Conservation (phyloP, 2,113 vertebrate species). For the Stegastes partitus region DNA sequence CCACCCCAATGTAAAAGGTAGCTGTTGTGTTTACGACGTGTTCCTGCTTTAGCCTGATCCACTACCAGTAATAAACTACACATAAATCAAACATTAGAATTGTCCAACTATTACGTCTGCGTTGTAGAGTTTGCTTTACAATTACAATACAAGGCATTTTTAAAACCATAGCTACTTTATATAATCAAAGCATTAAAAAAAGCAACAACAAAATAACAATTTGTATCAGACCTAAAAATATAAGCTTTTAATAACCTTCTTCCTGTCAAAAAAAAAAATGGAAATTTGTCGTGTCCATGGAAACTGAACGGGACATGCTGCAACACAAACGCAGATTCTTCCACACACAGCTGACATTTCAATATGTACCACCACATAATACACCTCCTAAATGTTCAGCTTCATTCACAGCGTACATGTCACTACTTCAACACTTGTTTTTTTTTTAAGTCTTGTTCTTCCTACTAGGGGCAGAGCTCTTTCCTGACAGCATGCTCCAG, state of each 20-base stretch:
- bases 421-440: not conserved
- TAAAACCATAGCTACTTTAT: too few species aligned
- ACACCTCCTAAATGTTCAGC: not conserved
- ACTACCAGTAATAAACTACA: too few species aligned
- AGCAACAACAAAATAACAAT: too few species aligned
- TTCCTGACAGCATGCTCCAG: slow-evolving; percentile 38
- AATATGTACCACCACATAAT: not conserved
- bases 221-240: not conserved
- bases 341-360: not conserved
- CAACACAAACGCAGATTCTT: not conserved
- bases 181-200: too few species aligned
- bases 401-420: not conserved
- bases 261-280: slow-evolving; percentile 16
- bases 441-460: not conserved
- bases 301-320: slow-evolving; percentile 25
- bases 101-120: too few species aligned
- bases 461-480: slow-evolving; percentile 9
- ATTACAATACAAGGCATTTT: too few species aligned
- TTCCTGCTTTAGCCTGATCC: too few species aligned
- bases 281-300: slow-evolving; percentile 37
- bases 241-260: slow-evolving; percentile 11
- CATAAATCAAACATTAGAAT: too few species aligned
- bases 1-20: too few species aligned
- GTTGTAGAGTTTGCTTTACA: too few species aligned
- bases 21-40: too few species aligned